Percentiles rank a stretch among this genome's conserved stretches.
These are phyloP conservation scores for Zhuqinia jingwanae DNA, from an alignment of 2,888 invertebrate genomes.

Conservation along the genomic window DNA sequence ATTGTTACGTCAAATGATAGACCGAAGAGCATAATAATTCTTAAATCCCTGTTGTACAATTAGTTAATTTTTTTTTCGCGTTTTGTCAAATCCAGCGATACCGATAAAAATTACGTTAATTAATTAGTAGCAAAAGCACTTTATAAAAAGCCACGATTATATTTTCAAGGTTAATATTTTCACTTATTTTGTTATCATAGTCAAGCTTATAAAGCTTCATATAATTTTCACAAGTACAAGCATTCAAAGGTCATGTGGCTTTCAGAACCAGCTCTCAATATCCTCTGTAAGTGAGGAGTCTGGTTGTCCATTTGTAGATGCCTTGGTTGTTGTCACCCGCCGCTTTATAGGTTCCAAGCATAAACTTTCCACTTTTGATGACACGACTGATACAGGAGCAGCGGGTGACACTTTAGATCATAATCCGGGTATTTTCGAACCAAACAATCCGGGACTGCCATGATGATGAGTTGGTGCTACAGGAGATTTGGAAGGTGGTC, in stretches of 20 bases:
- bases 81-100: background rate
- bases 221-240: too few relatives aligned
- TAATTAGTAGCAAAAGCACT: conserved; percentile 58
- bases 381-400: conserved; percentile 62
- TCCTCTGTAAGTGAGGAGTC: conserved; percentile 55
- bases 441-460: conserved; percentile 66
- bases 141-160: conserved; percentile 58
- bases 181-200: background rate
- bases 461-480: conserved; percentile 36
- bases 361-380: conserved; percentile 60
- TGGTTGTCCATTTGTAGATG: conserved; percentile 30
- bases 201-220: too few relatives aligned
- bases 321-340: conserved; percentile 60
- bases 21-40: too few relatives aligned
- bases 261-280: conserved; percentile 67
- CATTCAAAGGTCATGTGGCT: too few relatives aligned
- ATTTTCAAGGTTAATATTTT: conserved; percentile 35
- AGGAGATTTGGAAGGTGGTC: conserved; percentile 50
- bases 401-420: conserved; percentile 75
- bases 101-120: background rate
- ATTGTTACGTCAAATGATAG: too few relatives aligned
- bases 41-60: background rate
- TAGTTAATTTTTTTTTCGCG: too few relatives aligned
- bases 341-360: conserved; percentile 64
- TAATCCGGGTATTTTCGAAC: conserved; percentile 68